Conservation (phyloP, 1,140 invertebrate genomes). For the Drosophila tropicalis region DNA sequence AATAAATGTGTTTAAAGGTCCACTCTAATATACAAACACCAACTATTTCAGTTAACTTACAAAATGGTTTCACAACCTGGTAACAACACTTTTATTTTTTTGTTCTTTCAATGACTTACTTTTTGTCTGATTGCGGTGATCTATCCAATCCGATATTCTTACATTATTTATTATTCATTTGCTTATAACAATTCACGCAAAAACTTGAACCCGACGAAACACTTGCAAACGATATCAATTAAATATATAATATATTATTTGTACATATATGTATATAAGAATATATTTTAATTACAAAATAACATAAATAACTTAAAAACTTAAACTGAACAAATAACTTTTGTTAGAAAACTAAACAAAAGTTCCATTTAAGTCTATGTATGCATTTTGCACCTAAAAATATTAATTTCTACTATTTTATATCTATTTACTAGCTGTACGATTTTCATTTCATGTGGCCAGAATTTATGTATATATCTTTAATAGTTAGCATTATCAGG, state of each 20-base stretch:
- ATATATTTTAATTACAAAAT: slow-evolving; percentile 55
- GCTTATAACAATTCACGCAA: slow-evolving; percentile 56
- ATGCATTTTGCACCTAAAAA: slow-evolving; percentile 38
- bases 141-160: slow-evolving; percentile 26
- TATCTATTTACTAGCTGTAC: slow-evolving; percentile 41
- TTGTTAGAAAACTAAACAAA: slow-evolving; percentile 28
- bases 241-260: slow-evolving; percentile 35
- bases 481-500: slow-evolving; percentile 19
- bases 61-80: too few relatives aligned
- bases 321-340: neutral
- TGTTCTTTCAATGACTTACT: too few relatives aligned
- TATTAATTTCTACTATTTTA: slow-evolving; percentile 30
- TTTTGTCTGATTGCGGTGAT: slow-evolving; percentile 34
- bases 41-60: too few relatives aligned
- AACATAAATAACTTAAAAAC: slow-evolving; percentile 26
- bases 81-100: too few relatives aligned
- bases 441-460: slow-evolving; percentile 53
- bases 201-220: slow-evolving; percentile 83
- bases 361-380: slow-evolving; percentile 40
- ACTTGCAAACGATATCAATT: slow-evolving; percentile 72
- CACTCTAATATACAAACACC: too few relatives aligned
- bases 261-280: slow-evolving; percentile 29
- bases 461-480: slow-evolving; percentile 67
- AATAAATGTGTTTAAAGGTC: too few relatives aligned
- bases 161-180: slow-evolving; percentile 61